Evolutionary conservation across 2,113 vertebrate genomes (phyloP).

Genomic region (Sceloporus tristichus): DNA sequence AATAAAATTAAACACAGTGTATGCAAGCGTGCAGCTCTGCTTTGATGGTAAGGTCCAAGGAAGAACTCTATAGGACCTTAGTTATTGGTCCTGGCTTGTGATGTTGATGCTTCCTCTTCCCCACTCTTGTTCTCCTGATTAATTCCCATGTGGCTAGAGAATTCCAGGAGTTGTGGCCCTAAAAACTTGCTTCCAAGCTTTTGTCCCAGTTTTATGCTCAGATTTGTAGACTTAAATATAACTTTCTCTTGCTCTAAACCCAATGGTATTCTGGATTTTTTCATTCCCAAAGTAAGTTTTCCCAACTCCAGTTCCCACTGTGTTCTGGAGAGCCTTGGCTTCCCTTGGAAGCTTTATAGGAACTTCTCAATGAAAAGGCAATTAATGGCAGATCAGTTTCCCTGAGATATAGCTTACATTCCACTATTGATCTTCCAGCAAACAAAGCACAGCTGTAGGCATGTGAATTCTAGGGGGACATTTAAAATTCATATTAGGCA

Average conservation of each 20-base stretch:
- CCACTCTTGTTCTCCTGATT: no score
- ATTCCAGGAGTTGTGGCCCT: no score
- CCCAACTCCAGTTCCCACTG: background rate
- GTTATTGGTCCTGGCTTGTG: background rate
- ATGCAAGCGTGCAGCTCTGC: background rate
- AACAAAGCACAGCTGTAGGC: background rate
- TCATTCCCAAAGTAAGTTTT: no score
- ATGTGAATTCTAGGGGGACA: background rate
- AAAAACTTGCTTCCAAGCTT: no score
- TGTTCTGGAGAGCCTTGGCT: background rate
- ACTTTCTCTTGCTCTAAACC: no score
- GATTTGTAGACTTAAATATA: no score
- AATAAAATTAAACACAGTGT: background rate
- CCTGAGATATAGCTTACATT: background rate
- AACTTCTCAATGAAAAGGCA: background rate
- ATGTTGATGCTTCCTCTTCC: background rate
- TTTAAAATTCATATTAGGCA: background rate
- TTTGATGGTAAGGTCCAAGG: background rate
- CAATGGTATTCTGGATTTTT: no score
- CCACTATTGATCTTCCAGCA: background rate
- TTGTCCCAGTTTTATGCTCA: no score
- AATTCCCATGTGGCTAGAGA: no score
- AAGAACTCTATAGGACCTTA: background rate
- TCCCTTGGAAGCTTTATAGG: background rate
- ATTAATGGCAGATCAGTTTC: background rate